Conservation (phyloP, 35 echinoderm and acorn worm species). For the Lytechinus pictus region DNA sequence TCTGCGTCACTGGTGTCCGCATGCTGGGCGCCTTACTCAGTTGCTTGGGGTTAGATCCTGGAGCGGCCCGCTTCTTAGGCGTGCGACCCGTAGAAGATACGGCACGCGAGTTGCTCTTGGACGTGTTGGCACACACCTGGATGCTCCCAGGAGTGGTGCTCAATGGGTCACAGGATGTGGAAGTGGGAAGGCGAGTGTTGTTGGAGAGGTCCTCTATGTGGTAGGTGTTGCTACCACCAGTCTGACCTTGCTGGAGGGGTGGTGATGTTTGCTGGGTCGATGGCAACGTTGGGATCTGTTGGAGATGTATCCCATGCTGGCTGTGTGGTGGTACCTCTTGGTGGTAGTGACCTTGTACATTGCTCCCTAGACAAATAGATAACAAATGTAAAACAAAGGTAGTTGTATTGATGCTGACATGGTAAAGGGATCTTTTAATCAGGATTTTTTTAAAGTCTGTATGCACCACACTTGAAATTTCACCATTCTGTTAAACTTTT, state of each 20-base stretch:
- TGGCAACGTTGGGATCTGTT: background rate
- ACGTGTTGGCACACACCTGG: background rate
- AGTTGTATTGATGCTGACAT: too few relatives aligned
- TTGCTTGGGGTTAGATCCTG: background rate
- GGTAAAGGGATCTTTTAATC: too few relatives aligned
- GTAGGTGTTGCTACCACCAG: background rate
- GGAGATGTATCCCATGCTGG: slow-evolving; percentile 7
- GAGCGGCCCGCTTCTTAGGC: background rate
- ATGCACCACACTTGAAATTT: too few relatives aligned
- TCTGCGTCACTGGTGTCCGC: background rate
- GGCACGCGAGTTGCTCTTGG: background rate
- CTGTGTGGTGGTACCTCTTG: background rate
- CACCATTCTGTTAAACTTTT: too few relatives aligned
- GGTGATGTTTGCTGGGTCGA: background rate
- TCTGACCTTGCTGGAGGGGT: background rate
- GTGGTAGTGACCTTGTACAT: background rate
- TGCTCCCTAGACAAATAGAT: background rate
- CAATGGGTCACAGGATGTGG: background rate
- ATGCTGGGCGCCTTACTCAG: background rate
- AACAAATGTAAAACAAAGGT: too few relatives aligned
- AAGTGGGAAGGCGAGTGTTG: background rate
- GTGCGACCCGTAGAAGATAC: background rate
- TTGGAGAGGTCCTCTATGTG: slow-evolving; percentile 23
- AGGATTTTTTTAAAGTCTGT: too few relatives aligned
- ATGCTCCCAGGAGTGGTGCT: background rate